Evolutionary conservation across 2,113 vertebrate genomes (phyloP).

Genomic region (Gavialis gangeticus): DNA sequence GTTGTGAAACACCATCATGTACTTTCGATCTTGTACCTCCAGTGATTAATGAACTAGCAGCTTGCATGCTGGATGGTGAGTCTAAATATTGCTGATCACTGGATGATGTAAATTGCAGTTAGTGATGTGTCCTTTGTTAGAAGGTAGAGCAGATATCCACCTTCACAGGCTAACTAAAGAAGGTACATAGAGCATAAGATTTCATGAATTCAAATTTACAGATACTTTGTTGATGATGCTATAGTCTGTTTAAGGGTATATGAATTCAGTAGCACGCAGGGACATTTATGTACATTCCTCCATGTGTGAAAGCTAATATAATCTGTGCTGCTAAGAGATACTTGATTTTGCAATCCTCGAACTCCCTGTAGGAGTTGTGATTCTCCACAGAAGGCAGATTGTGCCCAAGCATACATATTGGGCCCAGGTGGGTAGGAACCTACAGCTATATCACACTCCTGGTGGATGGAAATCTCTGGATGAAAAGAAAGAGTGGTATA

Average conservation of each 20-base stretch:
- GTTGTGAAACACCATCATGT: constrained; percentile 29
- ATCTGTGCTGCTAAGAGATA: constrained; percentile 37
- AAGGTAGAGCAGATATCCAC: not conserved
- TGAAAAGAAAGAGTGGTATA: constrained; percentile 64
- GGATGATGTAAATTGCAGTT: not conserved
- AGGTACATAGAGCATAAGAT: constrained; percentile 22
- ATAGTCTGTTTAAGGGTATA: not conserved
- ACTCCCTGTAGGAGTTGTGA: constrained; percentile 41
- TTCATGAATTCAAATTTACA: not conserved
- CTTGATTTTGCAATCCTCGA: constrained; percentile 28
- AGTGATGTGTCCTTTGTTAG: not conserved
- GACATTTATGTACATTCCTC: constrained; percentile 44
- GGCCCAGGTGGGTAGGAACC: constrained; percentile 48
- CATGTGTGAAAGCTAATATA: constrained; percentile 25
- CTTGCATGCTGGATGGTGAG: constrained; percentile 28
- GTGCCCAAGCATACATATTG: constrained; percentile 64
- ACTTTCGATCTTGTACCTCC: not conserved
- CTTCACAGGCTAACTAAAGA: not conserved
- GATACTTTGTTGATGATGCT: no score
- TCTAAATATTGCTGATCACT: constrained; percentile 33
- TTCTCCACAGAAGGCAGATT: constrained; percentile 54
- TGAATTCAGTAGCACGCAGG: constrained; percentile 1
- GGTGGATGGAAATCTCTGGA: constrained; percentile 62
- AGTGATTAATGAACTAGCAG: not conserved
- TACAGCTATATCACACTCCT: constrained; percentile 33